A percentile compares a stretch with the other conserved stretches of the same genome.
These are phyloP conservation scores for Mylabris sibirica DNA, from an alignment of 2,888 invertebrate species.

Conservation along the genomic window DNA sequence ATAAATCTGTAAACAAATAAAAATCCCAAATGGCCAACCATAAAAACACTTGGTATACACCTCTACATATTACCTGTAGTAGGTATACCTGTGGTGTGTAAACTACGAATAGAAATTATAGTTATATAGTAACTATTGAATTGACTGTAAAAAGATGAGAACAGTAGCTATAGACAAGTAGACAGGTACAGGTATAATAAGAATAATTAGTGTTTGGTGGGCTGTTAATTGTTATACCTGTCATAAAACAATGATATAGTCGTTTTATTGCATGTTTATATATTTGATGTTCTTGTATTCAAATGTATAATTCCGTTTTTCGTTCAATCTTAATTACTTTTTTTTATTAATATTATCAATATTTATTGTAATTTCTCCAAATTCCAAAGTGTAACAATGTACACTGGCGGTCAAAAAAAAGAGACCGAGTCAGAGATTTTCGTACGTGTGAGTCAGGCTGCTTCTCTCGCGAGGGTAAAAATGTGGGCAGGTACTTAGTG, in stretches of 20 bases:
- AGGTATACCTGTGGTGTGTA: no score
- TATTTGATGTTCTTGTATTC: conserved; percentile 46
- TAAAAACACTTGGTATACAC: conserved; percentile 49
- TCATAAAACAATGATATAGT: conserved; percentile 55
- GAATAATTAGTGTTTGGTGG: conserved; percentile 54
- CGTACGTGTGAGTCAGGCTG: no score
- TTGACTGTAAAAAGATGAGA: conserved; percentile 42
- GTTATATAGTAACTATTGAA: conserved; percentile 17
- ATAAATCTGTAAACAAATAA: conserved; percentile 60
- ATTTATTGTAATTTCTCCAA: neutral
- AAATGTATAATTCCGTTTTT: conserved; percentile 44
- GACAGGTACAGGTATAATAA: conserved; percentile 47
- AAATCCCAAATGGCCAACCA: conserved; percentile 54
- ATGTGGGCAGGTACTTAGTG: no score
- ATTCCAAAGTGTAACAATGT: no score
- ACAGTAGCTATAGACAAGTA: conserved; percentile 44
- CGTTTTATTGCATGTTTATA: conserved; percentile 55
- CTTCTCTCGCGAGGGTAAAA: no score
- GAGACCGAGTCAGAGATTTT: no score
- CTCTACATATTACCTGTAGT: conserved; percentile 10
- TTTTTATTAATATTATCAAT: neutral
- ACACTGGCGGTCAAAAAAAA: no score
- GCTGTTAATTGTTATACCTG: conserved; percentile 56
- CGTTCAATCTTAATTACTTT: neutral
- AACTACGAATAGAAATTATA: neutral